Evolutionary conservation across 2,797 vertebrate species (phyloP).

Genomic region (Xenentodon cancila): DNA sequence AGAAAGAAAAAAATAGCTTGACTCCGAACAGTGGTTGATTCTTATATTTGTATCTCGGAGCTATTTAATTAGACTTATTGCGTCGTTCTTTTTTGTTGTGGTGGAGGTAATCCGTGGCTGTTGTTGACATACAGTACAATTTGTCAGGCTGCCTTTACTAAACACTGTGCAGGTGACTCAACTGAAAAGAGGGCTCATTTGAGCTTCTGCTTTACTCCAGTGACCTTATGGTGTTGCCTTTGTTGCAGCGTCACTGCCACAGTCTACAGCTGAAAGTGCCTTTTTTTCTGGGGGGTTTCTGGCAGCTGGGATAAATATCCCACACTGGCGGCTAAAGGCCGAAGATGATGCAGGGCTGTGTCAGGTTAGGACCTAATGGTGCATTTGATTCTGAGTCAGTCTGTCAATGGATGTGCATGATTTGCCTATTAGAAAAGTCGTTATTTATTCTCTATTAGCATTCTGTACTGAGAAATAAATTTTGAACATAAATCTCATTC

Average conservation of each 20-base stretch:
- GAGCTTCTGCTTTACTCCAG: slow-evolving; percentile 33
- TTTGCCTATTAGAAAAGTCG: too few species aligned
- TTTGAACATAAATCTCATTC: not conserved
- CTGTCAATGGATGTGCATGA: too few species aligned
- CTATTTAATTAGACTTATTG: not conserved
- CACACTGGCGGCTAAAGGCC: not conserved
- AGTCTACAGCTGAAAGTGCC: slow-evolving; percentile 15
- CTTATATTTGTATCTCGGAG: slow-evolving; percentile 23
- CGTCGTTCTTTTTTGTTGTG: not conserved
- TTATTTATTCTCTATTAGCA: not conserved
- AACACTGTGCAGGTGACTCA: slow-evolving; percentile 40
- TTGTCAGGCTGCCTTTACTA: not conserved
- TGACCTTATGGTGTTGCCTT: slow-evolving; percentile 65
- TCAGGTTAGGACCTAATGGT: not conserved
- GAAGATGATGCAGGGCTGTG: not conserved
- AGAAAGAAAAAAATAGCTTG: not conserved
- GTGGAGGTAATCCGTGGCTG: not conserved
- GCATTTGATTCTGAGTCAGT: not conserved
- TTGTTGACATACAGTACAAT: not conserved
- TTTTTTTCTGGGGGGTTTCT: not conserved
- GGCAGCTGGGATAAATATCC: not conserved
- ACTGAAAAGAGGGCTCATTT: slow-evolving; percentile 29
- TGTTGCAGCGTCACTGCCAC: slow-evolving; percentile 64
- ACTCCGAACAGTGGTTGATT: not conserved
- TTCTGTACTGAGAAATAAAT: slow-evolving; percentile 6